These are phyloP conservation scores for Cheilosia impressa DNA, from an alignment of 2,888 invertebrate genomes.

Conservation along the genomic window DNA sequence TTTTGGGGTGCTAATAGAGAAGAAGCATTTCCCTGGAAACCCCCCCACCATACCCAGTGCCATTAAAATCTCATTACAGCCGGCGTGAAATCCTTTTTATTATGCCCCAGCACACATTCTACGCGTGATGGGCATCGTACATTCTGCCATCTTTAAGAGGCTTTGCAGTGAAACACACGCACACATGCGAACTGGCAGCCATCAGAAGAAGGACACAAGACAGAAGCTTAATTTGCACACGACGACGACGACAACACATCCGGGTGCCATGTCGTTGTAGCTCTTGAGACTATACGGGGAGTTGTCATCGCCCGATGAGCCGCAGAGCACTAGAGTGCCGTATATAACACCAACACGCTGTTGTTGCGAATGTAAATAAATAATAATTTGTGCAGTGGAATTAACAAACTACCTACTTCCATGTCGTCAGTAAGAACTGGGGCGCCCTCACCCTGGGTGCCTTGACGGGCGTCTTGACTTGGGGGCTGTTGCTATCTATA, in stretches of 20 bases:
- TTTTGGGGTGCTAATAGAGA: constrained; percentile 33
- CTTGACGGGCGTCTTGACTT: constrained; percentile 25
- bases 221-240: constrained; percentile 60
- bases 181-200: constrained; percentile 18
- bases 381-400: constrained; percentile 70
- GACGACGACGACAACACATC: constrained; percentile 42
- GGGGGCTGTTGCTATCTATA: constrained; percentile 8
- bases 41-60: background rate
- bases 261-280: constrained; percentile 56
- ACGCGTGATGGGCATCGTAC: constrained; percentile 34
- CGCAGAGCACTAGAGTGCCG: background rate
- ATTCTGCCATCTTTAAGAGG: constrained; percentile 24
- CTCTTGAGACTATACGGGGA: constrained; percentile 35
- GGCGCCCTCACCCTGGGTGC: background rate
- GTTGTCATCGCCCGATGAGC: constrained; percentile 10
- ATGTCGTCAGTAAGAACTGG: constrained; percentile 46
- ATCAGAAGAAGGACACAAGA: constrained; percentile 38
- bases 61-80: constrained; percentile 71
- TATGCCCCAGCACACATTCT: background rate
- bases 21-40: background rate
- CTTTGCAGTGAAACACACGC: background rate
- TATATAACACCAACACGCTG: constrained; percentile 10
- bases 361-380: constrained; percentile 63
- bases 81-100: constrained; percentile 37
- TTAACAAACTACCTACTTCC: constrained; percentile 58